Percentiles rank a stretch among this genome's conserved stretches.
Conservation (phyloP, 2,113 vertebrate genomes). For the Sisor rabdophorus region DNA sequence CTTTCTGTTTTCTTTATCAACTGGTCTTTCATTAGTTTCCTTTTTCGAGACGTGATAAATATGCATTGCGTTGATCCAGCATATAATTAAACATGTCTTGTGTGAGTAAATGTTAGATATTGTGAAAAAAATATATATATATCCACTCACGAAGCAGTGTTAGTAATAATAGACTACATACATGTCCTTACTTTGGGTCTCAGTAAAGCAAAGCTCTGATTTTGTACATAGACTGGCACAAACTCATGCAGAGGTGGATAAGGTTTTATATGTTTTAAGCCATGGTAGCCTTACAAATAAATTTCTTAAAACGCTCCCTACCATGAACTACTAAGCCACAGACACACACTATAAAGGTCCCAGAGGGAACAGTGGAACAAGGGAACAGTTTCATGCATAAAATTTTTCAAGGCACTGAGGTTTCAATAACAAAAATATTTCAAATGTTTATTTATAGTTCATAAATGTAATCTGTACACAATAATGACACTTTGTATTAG, state of each 20-base stretch:
- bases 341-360: background rate
- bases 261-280: constrained; percentile 7
- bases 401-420: too few relatives aligned
- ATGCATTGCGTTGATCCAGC: background rate
- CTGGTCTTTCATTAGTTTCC: constrained; percentile 9
- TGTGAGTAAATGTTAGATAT: constrained; percentile 13
- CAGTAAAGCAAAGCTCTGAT: constrained; percentile 26
- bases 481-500: too few relatives aligned
- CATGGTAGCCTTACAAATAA: constrained; percentile 16
- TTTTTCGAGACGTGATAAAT: background rate
- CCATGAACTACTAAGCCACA: background rate
- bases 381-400: too few relatives aligned
- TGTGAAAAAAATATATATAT: constrained; percentile 19
- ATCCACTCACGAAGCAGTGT: background rate
- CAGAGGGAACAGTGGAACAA: too few relatives aligned
- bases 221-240: constrained; percentile 1
- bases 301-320: constrained; percentile 1
- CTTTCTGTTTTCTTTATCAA: background rate
- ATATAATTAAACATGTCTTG: background rate
- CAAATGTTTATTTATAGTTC: too few relatives aligned
- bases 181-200: constrained; percentile 2
- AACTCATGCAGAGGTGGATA: background rate
- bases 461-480: too few relatives aligned
- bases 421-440: too few relatives aligned
- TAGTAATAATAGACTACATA: constrained; percentile 3